Conservation (phyloP, 2,113 vertebrate species). For the Syngnathus floridae region DNA sequence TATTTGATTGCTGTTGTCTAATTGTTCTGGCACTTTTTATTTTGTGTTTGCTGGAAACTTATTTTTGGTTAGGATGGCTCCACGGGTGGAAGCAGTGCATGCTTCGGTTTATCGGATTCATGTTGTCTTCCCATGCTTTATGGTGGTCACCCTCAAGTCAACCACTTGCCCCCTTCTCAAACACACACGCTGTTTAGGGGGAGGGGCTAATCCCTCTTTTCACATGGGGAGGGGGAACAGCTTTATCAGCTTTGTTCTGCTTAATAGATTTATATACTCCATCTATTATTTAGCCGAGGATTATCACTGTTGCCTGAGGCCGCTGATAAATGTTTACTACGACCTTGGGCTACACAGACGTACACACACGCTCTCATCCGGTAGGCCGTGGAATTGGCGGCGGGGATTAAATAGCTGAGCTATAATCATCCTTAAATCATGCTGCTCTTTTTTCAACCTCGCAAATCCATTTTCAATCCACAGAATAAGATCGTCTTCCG, state of each 20-base stretch:
- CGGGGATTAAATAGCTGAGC: slow-evolving; percentile 51
- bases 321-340: slow-evolving; percentile 48
- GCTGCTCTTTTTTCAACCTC: slow-evolving; percentile 47
- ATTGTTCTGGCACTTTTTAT: slow-evolving; percentile 53
- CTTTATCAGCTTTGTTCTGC: slow-evolving; percentile 42
- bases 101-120: slow-evolving; percentile 11
- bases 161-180: slow-evolving; percentile 10
- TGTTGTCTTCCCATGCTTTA: slow-evolving; percentile 2
- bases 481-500: slow-evolving; percentile 48
- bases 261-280: slow-evolving; percentile 60
- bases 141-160: slow-evolving; percentile 4
- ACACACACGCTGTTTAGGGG: slow-evolving; percentile 13
- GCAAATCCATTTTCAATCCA: slow-evolving; percentile 37
- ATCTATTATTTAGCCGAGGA: slow-evolving; percentile 60
- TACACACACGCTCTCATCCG: slow-evolving; percentile 11
- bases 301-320: slow-evolving; percentile 49
- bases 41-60: slow-evolving; percentile 50
- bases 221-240: slow-evolving; percentile 43
- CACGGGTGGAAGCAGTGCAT: neutral
- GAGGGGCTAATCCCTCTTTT: slow-evolving; percentile 28
- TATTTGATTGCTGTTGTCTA: slow-evolving; percentile 62
- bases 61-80: neutral
- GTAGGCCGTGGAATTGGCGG: slow-evolving; percentile 32
- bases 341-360: slow-evolving; percentile 54
- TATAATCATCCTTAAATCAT: slow-evolving; percentile 63